Base-by-base conservation (phyloP, 2,888 invertebrate species). In the Leptura quadrifasciata region DNA sequence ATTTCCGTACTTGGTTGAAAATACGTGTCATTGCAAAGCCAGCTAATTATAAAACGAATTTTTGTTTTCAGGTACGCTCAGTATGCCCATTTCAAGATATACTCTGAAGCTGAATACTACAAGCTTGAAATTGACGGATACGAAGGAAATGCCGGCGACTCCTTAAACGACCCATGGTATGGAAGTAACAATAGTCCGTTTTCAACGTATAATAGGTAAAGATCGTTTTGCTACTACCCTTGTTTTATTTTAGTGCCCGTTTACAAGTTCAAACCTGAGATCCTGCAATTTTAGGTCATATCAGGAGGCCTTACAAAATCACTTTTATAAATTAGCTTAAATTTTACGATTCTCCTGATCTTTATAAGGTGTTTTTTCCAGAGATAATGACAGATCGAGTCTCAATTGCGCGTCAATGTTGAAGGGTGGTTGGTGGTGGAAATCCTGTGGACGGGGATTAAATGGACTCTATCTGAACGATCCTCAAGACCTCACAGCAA, bases 371-470 rank as follows among this genome's bases (percentile, higher is more conserved):
- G 17, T 15, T 64, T 73, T 72, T 90, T 90, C 31, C 91, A 95
- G 97, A 88, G 97, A 97, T 87, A 97, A 97, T 87, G 97, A 97
- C 89, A 91, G 97, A 85, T 97, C 97, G 57, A 96, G 96, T 78
- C 90, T 97, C 84, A 97, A 97, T 88, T 97, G 97, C 87, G 97
- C 97, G 21, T 96, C 96, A 17, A 97, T 97, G 97, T 91, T 97
- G 81, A 97, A 97, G 90, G 97, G 97, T 68, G 97, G 97, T 5
- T 97, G 97, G 97, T 97, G 97, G 97, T 97, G 97, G 97, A 96
- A 97, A 87, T 96, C 96, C 0, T 97, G 97, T 86, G 97, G 97
- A 24, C 92, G 97, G 85, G 97, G 97, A 9, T 92, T 97, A 27
- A 97, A 97, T 87, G 97, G 97, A 15, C 92, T 97, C 39, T 97